A percentile compares a stretch with the other conserved stretches of the same genome.
These are phyloP conservation scores for Pseudocheirus occidentalis DNA, from an alignment of 2,797 vertebrate species.

Conservation along the genomic window DNA sequence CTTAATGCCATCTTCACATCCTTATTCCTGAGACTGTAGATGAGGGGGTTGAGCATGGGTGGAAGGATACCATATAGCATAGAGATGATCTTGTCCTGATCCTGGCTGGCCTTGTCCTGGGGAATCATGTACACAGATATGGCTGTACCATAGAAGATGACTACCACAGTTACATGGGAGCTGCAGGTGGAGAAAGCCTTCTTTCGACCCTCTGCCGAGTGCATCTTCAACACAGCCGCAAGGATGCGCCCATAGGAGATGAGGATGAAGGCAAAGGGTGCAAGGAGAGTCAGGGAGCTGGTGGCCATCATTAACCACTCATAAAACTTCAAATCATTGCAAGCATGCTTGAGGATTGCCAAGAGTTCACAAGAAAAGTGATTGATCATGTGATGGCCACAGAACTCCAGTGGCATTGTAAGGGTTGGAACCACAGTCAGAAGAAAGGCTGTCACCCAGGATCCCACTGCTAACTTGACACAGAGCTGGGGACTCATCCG, in stretches of 20 bases:
- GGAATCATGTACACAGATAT: background rate
- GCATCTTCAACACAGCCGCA: background rate
- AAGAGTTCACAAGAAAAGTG: constrained; percentile 3
- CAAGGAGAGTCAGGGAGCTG: background rate
- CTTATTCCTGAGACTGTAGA: background rate
- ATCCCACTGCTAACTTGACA: constrained; percentile 7
- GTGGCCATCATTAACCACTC: background rate
- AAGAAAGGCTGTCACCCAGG: background rate
- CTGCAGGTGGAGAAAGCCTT: background rate
- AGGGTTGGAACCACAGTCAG: background rate
- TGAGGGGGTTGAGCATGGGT: background rate
- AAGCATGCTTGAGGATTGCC: constrained; percentile 1
- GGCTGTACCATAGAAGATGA: background rate
- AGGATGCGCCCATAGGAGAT: background rate
- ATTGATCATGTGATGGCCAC: background rate
- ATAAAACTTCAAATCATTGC: background rate
- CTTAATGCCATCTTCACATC: background rate
- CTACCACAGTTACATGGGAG: background rate
- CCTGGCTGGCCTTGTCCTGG: background rate
- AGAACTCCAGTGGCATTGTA: background rate
- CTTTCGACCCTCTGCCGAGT: background rate
- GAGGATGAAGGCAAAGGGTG: background rate
- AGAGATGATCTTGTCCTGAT: background rate
- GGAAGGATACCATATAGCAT: background rate
- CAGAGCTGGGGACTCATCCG: background rate